Base-by-base conservation (phyloP, 2,888 invertebrate genomes). In the Sesia apiformis region DNA sequence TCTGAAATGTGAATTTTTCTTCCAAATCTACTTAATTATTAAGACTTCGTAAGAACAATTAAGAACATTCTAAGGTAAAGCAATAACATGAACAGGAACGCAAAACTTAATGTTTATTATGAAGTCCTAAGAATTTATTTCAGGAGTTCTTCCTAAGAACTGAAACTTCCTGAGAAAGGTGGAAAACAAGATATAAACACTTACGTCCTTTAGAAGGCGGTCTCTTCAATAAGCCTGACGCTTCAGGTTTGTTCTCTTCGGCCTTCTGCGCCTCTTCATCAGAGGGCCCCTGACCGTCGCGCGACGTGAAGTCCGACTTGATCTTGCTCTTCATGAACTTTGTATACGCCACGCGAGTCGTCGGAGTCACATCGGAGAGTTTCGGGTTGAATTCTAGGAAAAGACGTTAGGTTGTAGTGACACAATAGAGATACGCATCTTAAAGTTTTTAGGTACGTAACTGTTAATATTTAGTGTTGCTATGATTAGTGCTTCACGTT, bases 241-340 rank as follows among this genome's bases (percentile, higher is more conserved):
- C 8, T n/a, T 43, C 43, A 4, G 7, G n/a, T 43, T 43, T 46
- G 23, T 23, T 23, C 7, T 7, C 7, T 46, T 46, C 46, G n/a
- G n/a, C n/a, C 46, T 6, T 46, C 8, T 8, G 23, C 38, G 6
- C 50, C 6, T 50, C 50, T 56, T 61, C 8, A 55, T 62, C 5
- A 58, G 59, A n/a, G n/a, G 46, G 46, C n/a, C 46, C 46, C 23
- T 46, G 8, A 5, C 46, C 46, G 5, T 52, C 52, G 3, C 40
- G n/a, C 5, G 72, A 75, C 5, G 69, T 65, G 61, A 89, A 90
- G 63, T 92, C 93, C 0, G 91, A 88, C 54, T 91, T 91, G 61
- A 94, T 90, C 79, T 94, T 93, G 71, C 91, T 93, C 59, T 93
- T 92, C 93, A 96, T 96, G 75, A 96, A 97, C 80, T 96, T 96